Conservation (phyloP, 2,113 vertebrate species). For the Ptilonorhynchus violaceus region DNA sequence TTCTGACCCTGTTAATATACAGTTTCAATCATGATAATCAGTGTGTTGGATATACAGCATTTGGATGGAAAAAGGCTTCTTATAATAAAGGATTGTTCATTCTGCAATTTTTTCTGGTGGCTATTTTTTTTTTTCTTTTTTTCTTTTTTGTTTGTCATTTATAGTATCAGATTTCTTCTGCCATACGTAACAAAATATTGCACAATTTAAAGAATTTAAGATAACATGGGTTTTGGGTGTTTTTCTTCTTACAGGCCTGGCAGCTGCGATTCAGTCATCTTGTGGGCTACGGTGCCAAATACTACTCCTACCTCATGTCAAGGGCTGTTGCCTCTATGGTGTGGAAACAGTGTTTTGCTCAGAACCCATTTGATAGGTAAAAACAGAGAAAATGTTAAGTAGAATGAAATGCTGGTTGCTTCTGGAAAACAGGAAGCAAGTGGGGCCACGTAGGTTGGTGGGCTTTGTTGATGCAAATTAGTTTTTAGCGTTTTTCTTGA, state of each 20-base stretch:
- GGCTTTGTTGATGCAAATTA: neutral
- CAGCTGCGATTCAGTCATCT: conserved; percentile 96
- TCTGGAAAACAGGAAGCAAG: neutral
- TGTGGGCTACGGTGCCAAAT: conserved; percentile 95
- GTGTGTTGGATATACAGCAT: neutral
- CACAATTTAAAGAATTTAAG: neutral
- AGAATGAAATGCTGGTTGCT: neutral
- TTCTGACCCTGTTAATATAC: neutral
- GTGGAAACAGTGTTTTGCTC: conserved; percentile 93
- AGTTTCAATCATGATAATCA: neutral
- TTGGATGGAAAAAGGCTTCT: neutral
- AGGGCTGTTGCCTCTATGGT: conserved; percentile 96
- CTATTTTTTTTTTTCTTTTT: neutral
- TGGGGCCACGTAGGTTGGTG: neutral
- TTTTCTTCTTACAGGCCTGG: conserved; percentile 84
- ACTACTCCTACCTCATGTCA: conserved; percentile 98
- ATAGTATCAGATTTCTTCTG: neutral
- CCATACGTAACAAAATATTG: neutral
- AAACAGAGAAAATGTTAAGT: neutral
- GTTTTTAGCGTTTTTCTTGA: neutral
- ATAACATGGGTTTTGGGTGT: neutral
- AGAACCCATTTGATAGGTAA: conserved; percentile 93
- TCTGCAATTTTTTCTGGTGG: neutral
- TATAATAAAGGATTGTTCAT: neutral
- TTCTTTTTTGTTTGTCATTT: neutral